Percentiles rank a stretch among this genome's conserved stretches.
Conservation (phyloP, 2,888 invertebrate genomes). For the Dryocosmus kuriphilus region DNA sequence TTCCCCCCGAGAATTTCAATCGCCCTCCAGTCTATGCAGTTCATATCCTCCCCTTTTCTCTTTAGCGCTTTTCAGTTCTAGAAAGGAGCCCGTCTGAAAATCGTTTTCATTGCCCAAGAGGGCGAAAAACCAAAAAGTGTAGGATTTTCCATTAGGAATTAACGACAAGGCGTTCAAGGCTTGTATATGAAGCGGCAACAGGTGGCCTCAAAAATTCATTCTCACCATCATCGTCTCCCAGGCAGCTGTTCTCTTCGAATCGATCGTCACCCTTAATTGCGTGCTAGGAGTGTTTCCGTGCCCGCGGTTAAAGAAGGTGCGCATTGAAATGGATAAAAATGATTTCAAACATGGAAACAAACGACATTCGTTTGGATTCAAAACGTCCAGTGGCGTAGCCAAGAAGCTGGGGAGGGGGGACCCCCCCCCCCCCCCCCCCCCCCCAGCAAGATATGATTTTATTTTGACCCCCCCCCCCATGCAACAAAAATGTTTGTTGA, state of each 20-base stretch:
- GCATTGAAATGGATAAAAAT: too few relatives aligned
- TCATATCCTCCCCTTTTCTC: neutral
- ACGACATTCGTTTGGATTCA: too few relatives aligned
- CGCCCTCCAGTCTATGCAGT: neutral
- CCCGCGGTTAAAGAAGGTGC: too few relatives aligned
- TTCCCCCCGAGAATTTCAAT: neutral
- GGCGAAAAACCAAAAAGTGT: neutral
- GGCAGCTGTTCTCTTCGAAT: constrained; percentile 5
- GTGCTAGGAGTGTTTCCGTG: neutral
- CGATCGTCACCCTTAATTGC: constrained; percentile 18
- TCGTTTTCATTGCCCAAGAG: neutral
- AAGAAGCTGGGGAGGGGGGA: too few relatives aligned
- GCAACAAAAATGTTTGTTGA: too few relatives aligned
- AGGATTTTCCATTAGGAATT: neutral
- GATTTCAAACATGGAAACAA: too few relatives aligned
- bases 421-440: too few relatives aligned
- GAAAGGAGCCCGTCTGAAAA: neutral
- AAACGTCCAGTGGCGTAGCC: too few relatives aligned
- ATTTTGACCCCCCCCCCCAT: too few relatives aligned
- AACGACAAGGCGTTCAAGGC: neutral
- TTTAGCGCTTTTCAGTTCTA: neutral
- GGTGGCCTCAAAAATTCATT: constrained; percentile 25
- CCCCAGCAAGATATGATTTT: too few relatives aligned
- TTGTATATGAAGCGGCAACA: neutral
- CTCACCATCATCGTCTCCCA: neutral